Base-by-base conservation (phyloP, 2,113 vertebrate species). In the Lophius piscatorius region DNA sequence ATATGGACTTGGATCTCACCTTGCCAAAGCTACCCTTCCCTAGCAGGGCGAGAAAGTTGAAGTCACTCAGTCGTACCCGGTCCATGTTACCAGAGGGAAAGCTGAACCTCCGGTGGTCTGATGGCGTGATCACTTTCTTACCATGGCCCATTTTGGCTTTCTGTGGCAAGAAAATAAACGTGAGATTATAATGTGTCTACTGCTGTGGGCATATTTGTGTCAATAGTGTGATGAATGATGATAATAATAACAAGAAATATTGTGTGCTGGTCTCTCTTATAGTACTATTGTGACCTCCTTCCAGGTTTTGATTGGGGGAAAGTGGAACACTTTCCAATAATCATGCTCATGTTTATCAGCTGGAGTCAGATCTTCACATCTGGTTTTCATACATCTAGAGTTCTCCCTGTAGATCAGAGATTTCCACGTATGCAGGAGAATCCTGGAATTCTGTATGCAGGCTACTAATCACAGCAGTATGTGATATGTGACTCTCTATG, bases 11-110 rank as follows among this genome's bases (percentile, higher is more conserved):
- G n/a, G 33, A 4, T 24, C 67, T 76, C 84, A 99, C 97, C 93
- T 99, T 99, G 35, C 97, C 97, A 1, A 99, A 98, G 75, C 97
- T 99, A 26, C 97, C 97, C 64, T 99, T 99, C 22, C 97, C 97
- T 60, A 99, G 92, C 52, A 99, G 94, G 81, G 95, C 96, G 83
- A 99, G 93, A 74, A 99, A 99, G 83, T 94, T 94, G 90, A 99
- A 99, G 85, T 99, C 96, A 0, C 88, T 93, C 59, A 98, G 94
- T 33, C 93, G 94, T 70, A 98, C 92, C 38, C 91, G 88, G 89
- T 98, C 96, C 59, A 95, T 89, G 86, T 94, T 96, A 76, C 94
- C 94, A 52, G 93, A 96, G 0, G 94, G 94, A 31, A 93, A 73
- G 58, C 85, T 94, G 58, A 93, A 93, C 42, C 80, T 92, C 67